phyloP scores from a whole-genome alignment of 2,888 invertebrate species.

The Lithophane semibrunnea region DNA sequence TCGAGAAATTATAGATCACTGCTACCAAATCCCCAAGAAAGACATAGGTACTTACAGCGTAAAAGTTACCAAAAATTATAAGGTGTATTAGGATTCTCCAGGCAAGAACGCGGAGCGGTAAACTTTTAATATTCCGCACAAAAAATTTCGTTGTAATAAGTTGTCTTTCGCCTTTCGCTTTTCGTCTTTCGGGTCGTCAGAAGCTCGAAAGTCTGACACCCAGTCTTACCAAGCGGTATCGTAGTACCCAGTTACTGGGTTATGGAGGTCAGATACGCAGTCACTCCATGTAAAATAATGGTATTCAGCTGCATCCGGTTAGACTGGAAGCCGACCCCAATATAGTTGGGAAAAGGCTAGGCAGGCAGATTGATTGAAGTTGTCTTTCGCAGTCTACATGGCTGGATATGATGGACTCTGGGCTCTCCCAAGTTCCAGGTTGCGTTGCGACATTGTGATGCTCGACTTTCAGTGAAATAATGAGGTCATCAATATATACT shows the following conservation, averaged over 20 bases:
- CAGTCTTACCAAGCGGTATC: no score
- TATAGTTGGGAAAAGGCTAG: no score
- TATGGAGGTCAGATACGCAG: no score
- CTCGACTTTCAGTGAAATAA: not conserved
- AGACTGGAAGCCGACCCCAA: no score
- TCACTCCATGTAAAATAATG: no score
- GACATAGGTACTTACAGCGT: no score
- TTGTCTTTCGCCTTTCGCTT: not conserved
- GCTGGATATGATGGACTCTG: not conserved
- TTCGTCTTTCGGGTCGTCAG: no score
- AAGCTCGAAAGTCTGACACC: no score
- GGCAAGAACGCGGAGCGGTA: not conserved
- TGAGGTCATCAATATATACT: not conserved
- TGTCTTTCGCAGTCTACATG: not conserved
- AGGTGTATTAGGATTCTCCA: not conserved
- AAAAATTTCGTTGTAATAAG: not conserved
- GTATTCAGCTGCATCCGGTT: no score
- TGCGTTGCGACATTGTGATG: not conserved
- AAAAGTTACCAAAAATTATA: not conserved
- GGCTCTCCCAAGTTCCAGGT: not conserved
- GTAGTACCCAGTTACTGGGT: no score
- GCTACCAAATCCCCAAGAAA: not conserved
- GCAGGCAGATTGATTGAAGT: not conserved
- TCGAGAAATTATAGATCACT: not conserved
- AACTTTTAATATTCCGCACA: not conserved